Conservation (phyloP, 2,113 vertebrate genomes). For the Entomyzon cyanotis region DNA sequence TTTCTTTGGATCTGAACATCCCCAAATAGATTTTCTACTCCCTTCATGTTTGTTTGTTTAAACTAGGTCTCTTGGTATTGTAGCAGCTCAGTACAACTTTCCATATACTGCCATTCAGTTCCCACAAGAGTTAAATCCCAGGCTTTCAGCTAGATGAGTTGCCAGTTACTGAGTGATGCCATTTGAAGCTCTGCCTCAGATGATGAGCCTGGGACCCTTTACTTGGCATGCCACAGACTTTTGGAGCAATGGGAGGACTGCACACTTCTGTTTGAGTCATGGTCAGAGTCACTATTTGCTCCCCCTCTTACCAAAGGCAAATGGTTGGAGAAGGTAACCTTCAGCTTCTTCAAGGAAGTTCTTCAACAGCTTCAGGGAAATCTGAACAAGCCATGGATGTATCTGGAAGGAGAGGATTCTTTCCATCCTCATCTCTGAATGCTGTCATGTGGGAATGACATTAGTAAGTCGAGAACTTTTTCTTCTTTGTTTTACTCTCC, state of each 20-base stretch:
- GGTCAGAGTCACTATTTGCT: not conserved
- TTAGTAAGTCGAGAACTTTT: constrained; percentile 38
- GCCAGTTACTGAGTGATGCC: constrained; percentile 53
- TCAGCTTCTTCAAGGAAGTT: constrained; percentile 11
- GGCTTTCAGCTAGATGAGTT: constrained; percentile 38
- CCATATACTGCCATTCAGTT: constrained; percentile 46
- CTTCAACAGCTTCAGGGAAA: constrained; percentile 9
- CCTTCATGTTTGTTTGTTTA: constrained; percentile 41
- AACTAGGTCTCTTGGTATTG: constrained; percentile 49
- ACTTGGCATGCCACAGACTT: constrained; percentile 46
- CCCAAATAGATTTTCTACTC: constrained; percentile 44
- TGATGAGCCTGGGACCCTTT: constrained; percentile 65
- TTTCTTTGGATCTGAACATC: constrained; percentile 17
- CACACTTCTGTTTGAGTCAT: constrained; percentile 42
- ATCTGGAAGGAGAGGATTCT: not conserved
- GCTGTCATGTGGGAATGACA: constrained; percentile 35
- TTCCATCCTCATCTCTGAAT: constrained; percentile 19
- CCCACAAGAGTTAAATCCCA: constrained; percentile 62
- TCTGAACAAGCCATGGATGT: constrained; percentile 36
- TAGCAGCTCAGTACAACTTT: constrained; percentile 47
- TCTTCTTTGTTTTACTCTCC: not conserved
- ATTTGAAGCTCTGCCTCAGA: constrained; percentile 66
- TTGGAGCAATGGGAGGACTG: constrained; percentile 46
- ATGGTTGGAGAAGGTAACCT: constrained; percentile 23
- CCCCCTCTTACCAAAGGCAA: not conserved